phyloP scores from a whole-genome alignment of 1,140 invertebrate species.

The Harpegnathos saltator region DNA sequence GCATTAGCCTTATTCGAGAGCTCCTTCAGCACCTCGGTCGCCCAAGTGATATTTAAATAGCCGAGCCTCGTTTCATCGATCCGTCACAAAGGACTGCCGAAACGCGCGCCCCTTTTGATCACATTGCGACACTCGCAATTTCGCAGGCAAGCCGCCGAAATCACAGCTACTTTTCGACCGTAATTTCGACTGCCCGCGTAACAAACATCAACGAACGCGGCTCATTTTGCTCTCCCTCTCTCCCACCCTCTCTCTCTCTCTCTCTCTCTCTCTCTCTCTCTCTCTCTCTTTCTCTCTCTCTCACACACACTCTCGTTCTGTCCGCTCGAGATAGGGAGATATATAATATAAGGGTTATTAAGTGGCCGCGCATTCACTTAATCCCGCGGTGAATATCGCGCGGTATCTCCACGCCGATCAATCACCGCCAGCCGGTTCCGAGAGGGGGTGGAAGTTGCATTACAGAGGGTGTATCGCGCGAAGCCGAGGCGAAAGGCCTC shows the following conservation, averaged over 20 bases:
- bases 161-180: slow-evolving; percentile 13
- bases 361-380: slow-evolving; percentile 85
- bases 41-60: too few relatives aligned
- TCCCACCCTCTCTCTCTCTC: neutral
- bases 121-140: too few relatives aligned
- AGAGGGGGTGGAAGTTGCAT: slow-evolving; percentile 51
- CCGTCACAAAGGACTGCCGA: too few relatives aligned
- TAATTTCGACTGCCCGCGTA: neutral
- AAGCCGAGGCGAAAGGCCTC: slow-evolving; percentile 52
- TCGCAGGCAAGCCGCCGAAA: neutral
- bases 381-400: slow-evolving; percentile 84
- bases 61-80: too few relatives aligned
- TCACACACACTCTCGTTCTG: neutral
- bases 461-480: slow-evolving; percentile 58
- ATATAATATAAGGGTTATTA: slow-evolving; percentile 80
- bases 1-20: slow-evolving; percentile 38
- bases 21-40: neutral
- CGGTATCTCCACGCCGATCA: slow-evolving; percentile 84
- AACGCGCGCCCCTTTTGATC: too few relatives aligned
- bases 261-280: slow-evolving; percentile 4
- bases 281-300: neutral
- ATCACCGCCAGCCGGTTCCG: slow-evolving; percentile 75
- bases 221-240: slow-evolving; percentile 27
- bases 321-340: slow-evolving; percentile 55
- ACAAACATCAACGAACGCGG: slow-evolving; percentile 5